These are phyloP conservation scores for Luperina testacea DNA, from an alignment of 2,888 invertebrate genomes.

Conservation along the genomic window DNA sequence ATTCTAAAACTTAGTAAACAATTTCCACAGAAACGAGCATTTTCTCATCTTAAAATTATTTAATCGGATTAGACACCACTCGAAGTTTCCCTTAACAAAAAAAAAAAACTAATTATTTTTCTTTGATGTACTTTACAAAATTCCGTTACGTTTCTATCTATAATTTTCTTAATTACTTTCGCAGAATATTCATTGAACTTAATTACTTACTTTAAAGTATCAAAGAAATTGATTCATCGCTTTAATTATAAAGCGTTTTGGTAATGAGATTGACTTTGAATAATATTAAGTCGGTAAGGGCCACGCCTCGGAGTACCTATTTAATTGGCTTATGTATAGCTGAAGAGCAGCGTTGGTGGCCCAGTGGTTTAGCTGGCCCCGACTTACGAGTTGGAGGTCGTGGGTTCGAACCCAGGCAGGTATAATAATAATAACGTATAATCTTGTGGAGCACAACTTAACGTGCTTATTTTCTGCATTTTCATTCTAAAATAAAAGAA, in stretches of 20 bases:
- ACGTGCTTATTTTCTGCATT: too few relatives aligned
- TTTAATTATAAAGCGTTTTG: slow-evolving; percentile 24
- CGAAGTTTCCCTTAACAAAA: background rate
- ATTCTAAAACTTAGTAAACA: background rate
- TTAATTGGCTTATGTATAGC: background rate
- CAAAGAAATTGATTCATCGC: slow-evolving; percentile 41
- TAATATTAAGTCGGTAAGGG: slow-evolving; percentile 13
- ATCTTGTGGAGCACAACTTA: too few relatives aligned
- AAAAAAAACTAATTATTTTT: slow-evolving; percentile 1
- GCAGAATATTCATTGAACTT: slow-evolving; percentile 24
- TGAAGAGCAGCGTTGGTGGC: too few relatives aligned
- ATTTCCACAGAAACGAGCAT: background rate
- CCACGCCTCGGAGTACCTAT: background rate
- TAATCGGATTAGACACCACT: slow-evolving; percentile 9
- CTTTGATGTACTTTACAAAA: slow-evolving; percentile 1
- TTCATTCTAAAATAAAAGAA: too few relatives aligned
- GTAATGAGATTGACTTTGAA: slow-evolving; percentile 32
- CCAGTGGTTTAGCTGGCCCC: background rate
- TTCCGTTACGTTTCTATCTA: slow-evolving; percentile 3
- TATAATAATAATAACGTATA: too few relatives aligned
- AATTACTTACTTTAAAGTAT: slow-evolving; percentile 32
- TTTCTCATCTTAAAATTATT: background rate
- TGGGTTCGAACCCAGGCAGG: too few relatives aligned
- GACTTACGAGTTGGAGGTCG: too few relatives aligned
- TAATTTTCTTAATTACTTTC: slow-evolving; percentile 30